Evolutionary conservation across 2,888 invertebrate genomes (phyloP).

Genomic region (Drosophila kuntzei): DNA sequence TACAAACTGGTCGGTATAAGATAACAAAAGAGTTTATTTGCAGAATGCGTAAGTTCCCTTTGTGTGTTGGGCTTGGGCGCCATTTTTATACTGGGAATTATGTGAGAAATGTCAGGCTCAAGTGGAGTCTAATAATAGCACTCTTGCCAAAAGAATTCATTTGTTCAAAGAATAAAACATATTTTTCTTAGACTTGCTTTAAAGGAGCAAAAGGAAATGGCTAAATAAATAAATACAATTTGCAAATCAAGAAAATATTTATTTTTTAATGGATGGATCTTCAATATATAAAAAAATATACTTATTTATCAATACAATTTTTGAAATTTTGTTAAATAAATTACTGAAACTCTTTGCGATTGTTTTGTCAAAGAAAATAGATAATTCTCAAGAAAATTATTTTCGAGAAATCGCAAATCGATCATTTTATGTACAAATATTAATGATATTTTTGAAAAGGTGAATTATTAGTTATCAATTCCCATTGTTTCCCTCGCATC

Average conservation of each 20-base stretch:
- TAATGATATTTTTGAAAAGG: not conserved
- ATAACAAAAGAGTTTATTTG: slow-evolving; percentile 39
- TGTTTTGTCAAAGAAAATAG: no score
- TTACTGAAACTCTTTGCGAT: no score
- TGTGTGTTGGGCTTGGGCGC: slow-evolving; percentile 5
- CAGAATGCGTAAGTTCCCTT: not conserved
- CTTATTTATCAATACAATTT: no score
- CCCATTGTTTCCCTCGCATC: not conserved
- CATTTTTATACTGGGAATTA: not conserved
- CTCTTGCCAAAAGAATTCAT: not conserved
- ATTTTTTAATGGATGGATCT: not conserved
- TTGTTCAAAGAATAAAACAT: not conserved
- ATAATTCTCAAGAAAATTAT: no score
- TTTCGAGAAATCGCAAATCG: no score
- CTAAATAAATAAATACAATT: not conserved
- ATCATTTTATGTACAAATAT: no score
- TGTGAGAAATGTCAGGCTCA: slow-evolving; percentile 13
- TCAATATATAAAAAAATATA: no score
- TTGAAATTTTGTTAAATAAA: no score
- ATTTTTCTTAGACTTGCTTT: not conserved
- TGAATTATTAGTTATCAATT: no score
- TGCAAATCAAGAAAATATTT: not conserved
- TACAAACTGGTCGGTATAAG: slow-evolving; percentile 30
- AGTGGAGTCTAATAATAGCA: slow-evolving; percentile 14
- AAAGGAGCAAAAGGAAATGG: not conserved